These are phyloP conservation scores for Gorilla gorilla DNA, from an alignment of 2,113 vertebrate genomes.

Conservation along the genomic window DNA sequence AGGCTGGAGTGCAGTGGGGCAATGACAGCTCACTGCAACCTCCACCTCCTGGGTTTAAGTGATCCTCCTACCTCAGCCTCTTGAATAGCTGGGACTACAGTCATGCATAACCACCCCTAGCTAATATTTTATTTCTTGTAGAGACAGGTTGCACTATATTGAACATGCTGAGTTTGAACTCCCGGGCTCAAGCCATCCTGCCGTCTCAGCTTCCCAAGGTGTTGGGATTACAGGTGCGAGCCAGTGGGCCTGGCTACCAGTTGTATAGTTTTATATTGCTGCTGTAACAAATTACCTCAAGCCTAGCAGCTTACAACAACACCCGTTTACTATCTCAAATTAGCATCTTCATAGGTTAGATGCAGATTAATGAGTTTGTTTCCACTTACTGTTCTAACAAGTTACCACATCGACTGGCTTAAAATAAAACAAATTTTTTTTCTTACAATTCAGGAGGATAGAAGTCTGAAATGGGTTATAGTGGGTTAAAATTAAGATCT, in stretches of 20 bases:
- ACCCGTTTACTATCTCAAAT: neutral
- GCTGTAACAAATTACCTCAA: neutral
- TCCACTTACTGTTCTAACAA: neutral
- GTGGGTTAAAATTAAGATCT: neutral
- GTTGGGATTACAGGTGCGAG: neutral
- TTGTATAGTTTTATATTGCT: neutral
- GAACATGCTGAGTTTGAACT: too few relatives aligned
- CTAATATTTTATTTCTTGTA: too few relatives aligned
- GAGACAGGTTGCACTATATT: too few relatives aligned
- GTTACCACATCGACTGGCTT: neutral
- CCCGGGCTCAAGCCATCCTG: too few relatives aligned
- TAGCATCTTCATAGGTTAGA: neutral
- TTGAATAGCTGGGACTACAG: too few relatives aligned
- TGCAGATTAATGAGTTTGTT: neutral
- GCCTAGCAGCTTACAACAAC: neutral
- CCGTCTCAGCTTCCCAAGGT: neutral
- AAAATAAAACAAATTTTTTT: neutral
- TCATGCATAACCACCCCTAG: too few relatives aligned
- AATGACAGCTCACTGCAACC: too few relatives aligned
- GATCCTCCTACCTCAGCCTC: too few relatives aligned
- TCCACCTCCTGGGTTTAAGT: too few relatives aligned
- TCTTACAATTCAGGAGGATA: neutral
- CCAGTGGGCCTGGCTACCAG: neutral
- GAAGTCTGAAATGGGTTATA: neutral
- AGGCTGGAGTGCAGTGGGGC: too few relatives aligned